Evolutionary conservation across 2,888 invertebrate species (phyloP).

Genomic region (Ectobius pallidus): DNA sequence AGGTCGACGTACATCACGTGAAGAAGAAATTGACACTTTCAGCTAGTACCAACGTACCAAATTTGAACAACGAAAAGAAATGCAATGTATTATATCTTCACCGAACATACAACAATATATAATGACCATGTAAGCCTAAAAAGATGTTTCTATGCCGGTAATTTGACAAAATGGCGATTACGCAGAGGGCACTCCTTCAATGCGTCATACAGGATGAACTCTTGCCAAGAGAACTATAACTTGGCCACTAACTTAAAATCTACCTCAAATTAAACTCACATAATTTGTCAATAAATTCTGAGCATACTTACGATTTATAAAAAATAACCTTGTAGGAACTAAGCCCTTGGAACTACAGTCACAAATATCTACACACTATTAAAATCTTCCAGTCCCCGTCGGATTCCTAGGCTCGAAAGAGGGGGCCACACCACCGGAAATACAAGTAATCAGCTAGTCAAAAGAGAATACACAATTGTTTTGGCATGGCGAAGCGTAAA

Average conservation of each 20-base stretch:
- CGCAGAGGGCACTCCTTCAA: slow-evolving; percentile 65
- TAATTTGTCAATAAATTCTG: background rate
- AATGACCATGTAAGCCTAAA: background rate
- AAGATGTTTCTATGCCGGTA: slow-evolving; percentile 36
- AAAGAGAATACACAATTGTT: too few relatives aligned
- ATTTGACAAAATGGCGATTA: slow-evolving; percentile 53
- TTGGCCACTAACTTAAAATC: background rate
- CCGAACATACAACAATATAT: background rate
- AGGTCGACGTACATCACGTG: slow-evolving; percentile 34
- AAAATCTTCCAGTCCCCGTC: slow-evolving; percentile 43
- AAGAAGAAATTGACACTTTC: background rate
- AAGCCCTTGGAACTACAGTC: slow-evolving; percentile 42
- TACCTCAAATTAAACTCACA: background rate
- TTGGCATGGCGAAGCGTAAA: too few relatives aligned
- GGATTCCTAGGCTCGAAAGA: slow-evolving; percentile 41
- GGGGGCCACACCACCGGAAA: slow-evolving; percentile 36
- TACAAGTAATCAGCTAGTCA: slow-evolving; percentile 1
- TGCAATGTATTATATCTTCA: background rate
- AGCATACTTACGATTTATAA: slow-evolving; percentile 43
- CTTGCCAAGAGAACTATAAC: background rate
- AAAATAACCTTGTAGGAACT: slow-evolving; percentile 44
- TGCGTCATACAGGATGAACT: slow-evolving; percentile 60
- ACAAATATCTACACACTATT: slow-evolving; percentile 45
- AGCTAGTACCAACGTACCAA: background rate
- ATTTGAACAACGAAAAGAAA: too few relatives aligned